Conservation (phyloP, 2,888 invertebrate genomes). For the Eristalis tenax region DNA sequence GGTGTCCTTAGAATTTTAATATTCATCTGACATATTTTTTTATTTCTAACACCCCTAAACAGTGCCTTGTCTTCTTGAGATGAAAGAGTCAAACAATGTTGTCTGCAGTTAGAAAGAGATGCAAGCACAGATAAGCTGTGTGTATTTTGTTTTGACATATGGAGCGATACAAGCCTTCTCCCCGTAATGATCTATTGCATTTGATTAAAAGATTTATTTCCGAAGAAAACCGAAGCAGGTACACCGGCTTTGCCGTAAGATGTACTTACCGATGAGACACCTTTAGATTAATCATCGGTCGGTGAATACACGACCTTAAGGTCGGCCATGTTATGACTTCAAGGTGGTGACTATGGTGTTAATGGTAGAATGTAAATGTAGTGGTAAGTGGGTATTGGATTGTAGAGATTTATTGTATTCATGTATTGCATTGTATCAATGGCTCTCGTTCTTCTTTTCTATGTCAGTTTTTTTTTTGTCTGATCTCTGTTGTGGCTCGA, state of each 20-base stretch:
- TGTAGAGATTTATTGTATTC: conserved; percentile 58
- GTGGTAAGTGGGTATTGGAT: conserved; percentile 51
- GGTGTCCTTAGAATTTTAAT: background rate
- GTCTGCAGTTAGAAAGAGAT: conserved; percentile 35
- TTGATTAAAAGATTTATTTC: conserved; percentile 69
- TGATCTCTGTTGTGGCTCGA: conserved; percentile 7
- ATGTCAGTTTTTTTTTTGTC: background rate
- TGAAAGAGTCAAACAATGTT: background rate
- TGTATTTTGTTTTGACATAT: conserved; percentile 65
- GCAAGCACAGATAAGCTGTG: background rate
- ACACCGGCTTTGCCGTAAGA: conserved; percentile 9
- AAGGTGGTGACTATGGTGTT: conserved; percentile 38
- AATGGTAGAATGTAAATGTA: conserved; percentile 42
- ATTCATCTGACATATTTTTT: background rate
- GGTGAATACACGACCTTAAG: conserved; percentile 22
- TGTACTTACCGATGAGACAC: conserved; percentile 54
- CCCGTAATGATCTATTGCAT: conserved; percentile 56
- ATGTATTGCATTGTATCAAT: conserved; percentile 49
- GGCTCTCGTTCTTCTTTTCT: conserved; percentile 21
- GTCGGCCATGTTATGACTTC: conserved; percentile 67
- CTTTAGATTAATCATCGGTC: conserved; percentile 63
- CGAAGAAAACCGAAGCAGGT: conserved; percentile 47
- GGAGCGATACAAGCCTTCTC: conserved; percentile 24
- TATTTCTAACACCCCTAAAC: background rate
- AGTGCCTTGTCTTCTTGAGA: background rate